phyloP scores from a whole-genome alignment of 2,797 vertebrate genomes.

The Hemibagrus guttatus region DNA sequence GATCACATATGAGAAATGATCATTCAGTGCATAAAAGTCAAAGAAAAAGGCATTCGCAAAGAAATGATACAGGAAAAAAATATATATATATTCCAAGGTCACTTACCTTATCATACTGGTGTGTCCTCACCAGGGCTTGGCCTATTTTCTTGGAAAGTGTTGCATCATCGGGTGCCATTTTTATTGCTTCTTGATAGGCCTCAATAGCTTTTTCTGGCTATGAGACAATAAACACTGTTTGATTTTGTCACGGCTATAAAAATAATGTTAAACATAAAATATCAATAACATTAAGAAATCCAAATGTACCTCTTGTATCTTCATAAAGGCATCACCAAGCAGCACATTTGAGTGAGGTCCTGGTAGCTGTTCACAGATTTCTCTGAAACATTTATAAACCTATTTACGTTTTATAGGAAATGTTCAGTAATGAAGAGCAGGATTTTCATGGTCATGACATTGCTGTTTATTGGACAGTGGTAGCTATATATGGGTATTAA shows the following conservation, averaged over 20 bases:
- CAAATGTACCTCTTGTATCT: constrained; percentile 73
- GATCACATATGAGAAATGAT: neutral
- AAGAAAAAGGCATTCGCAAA: neutral
- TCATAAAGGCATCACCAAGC: constrained; percentile 78
- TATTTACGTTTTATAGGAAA: neutral
- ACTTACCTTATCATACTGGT: constrained; percentile 75
- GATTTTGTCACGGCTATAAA: neutral
- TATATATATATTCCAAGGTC: neutral
- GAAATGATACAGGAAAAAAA: neutral
- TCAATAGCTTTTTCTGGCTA: constrained; percentile 79
- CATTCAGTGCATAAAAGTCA: neutral
- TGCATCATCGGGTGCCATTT: constrained; percentile 68
- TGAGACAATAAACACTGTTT: neutral
- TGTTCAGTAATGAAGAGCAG: neutral
- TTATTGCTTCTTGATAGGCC: constrained; percentile 70
- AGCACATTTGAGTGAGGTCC: constrained; percentile 72
- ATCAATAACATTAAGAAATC: neutral
- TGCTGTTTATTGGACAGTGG: neutral
- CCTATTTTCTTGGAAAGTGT: constrained; percentile 72
- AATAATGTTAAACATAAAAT: neutral
- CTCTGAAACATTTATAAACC: constrained; percentile 60
- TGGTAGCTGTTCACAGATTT: constrained; percentile 71
- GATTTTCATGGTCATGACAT: neutral
- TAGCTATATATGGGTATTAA: neutral
- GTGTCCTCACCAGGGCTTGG: constrained; percentile 73